Evolutionary conservation across 2,888 invertebrate species (phyloP), one percentile per base, ranked within the genome.

Genomic region (Deladenus siricidicola): DNA sequence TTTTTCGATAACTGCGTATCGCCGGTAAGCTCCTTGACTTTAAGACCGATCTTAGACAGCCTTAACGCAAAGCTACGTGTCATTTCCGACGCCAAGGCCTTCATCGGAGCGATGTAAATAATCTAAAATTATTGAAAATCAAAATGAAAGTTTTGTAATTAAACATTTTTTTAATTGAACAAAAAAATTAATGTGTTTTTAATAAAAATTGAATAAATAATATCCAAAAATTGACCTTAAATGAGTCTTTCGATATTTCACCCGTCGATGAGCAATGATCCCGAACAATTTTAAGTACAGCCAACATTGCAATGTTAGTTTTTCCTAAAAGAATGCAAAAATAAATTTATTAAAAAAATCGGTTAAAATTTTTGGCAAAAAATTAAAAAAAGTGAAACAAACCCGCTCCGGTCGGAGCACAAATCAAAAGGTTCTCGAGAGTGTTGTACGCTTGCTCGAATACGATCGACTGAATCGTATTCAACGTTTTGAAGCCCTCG

Each of bases 101-200:
- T 99, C 98, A 98, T 99, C 1, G 98, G 98, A 0, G 96, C 96
- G 70, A 99, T 89, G 81, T 99, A 98, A 53, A 99, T 88, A 72
- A 98, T 91, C 87, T 89, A 78, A 23, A 81, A 69, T n/a, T n/a
- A n/a, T n/a, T 59, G 10, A 26, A 4, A 24, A 1, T 19, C 6
- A 8, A 1, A 54, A 14, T 47, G 24, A 30, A 28, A 47, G 30
- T 51, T 24, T 3, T 1, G 48, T 2, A 17, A n/a, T 29, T 55
- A n/a, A 26, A n/a, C 19, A 1, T 58, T 29, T 56, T 57, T 17
- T 58, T 56, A 50, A 56, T 39, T 0, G 34, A 26, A 17, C 8
- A 3, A 28, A 63, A 26, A 51, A 43, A 60, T 47, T 23, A 28
- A 56, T 58, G n/a, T 44, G 14, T 14, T 44, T 24, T 14, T 26